Evolutionary conservation across 1,140 invertebrate species (phyloP).

Genomic region (Bactericera cockerelli): DNA sequence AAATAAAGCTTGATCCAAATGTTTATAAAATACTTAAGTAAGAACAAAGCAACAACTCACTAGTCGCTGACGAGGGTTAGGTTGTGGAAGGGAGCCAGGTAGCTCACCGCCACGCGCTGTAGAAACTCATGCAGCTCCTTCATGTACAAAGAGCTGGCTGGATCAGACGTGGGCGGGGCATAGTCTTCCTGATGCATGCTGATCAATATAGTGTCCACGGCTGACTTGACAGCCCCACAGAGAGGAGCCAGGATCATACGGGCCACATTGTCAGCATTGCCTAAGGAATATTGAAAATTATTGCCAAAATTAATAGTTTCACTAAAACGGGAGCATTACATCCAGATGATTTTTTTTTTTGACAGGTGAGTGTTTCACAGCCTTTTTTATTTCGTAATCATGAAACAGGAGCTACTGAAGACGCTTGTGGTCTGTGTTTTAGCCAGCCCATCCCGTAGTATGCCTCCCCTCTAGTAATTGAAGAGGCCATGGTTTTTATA

Average conservation of each 20-base stretch:
- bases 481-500: too few relatives aligned
- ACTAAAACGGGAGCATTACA: slow-evolving; percentile 31
- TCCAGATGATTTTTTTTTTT: slow-evolving; percentile 38
- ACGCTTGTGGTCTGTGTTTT: too few relatives aligned
- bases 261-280: slow-evolving; percentile 29
- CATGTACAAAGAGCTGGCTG: slow-evolving; percentile 71
- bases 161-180: slow-evolving; percentile 16
- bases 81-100: slow-evolving; percentile 56
- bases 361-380: too few relatives aligned
- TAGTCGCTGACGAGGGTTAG: slow-evolving; percentile 45
- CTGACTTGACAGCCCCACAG: slow-evolving; percentile 60
- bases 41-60: too few relatives aligned
- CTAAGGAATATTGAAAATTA: too few relatives aligned
- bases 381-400: too few relatives aligned
- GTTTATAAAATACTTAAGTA: too few relatives aligned
- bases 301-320: slow-evolving; percentile 28
- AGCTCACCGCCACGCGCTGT: slow-evolving; percentile 51
- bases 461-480: too few relatives aligned
- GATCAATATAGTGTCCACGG: slow-evolving; percentile 75
- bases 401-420: too few relatives aligned
- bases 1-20: too few relatives aligned
- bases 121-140: slow-evolving; percentile 82
- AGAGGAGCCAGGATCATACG: slow-evolving; percentile 51
- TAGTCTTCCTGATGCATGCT: slow-evolving; percentile 85
- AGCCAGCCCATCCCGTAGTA: too few relatives aligned